Evolutionary conservation across 1,140 invertebrate genomes (phyloP).

Genomic region (Bombus cullumanus): DNA sequence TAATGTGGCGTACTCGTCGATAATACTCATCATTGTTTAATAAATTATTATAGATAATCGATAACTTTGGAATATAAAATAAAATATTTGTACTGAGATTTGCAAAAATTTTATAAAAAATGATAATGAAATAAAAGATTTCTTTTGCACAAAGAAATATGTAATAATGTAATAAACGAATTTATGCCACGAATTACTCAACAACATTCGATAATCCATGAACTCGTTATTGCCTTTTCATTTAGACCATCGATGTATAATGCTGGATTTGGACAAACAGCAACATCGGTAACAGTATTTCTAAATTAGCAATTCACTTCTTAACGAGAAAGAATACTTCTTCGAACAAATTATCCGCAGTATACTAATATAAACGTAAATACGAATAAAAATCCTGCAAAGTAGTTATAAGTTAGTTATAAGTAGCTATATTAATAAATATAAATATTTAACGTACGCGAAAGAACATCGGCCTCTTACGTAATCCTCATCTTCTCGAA

Average conservation of each 20-base stretch:
- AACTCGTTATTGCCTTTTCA: not conserved
- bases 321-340: not conserved
- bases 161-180: no score
- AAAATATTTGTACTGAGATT: not conserved
- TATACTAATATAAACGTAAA: not conserved
- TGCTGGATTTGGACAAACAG: not conserved
- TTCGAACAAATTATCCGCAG: not conserved
- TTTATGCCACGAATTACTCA: not conserved
- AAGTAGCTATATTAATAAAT: no score
- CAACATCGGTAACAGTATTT: not conserved
- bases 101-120: no score
- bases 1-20: no score
- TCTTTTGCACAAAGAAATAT: no score
- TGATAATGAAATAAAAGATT: no score
- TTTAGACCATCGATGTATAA: not conserved
- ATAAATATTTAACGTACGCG: not conserved
- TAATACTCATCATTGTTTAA: not conserved
- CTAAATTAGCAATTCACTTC: not conserved
- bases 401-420: no score
- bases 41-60: not conserved
- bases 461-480: not conserved
- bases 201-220: no score
- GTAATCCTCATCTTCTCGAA: not conserved
- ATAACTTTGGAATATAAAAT: not conserved
- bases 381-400: no score